phyloP scores from a whole-genome alignment of 2,888 invertebrate genomes.

The Serripes groenlandicus region DNA sequence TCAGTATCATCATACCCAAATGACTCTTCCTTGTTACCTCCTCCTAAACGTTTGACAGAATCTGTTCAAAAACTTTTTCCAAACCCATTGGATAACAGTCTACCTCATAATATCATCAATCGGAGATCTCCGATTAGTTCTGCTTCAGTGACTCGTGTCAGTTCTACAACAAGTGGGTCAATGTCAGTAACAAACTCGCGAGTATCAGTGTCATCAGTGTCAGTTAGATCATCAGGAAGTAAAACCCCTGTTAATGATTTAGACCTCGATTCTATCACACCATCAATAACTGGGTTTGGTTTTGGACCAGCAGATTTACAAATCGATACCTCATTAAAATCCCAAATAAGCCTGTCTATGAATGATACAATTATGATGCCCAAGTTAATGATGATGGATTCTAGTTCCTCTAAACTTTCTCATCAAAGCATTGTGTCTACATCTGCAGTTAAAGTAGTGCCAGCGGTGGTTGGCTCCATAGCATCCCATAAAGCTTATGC shows the following conservation, averaged over 20 bases:
- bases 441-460: constrained; percentile 54
- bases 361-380: constrained; percentile 24
- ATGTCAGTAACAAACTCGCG: constrained; percentile 35
- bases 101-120: constrained; percentile 73
- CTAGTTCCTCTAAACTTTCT: constrained; percentile 16
- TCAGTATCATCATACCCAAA: constrained; percentile 73
- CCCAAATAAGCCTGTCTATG: constrained; percentile 21
- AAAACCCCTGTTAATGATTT: constrained; percentile 39
- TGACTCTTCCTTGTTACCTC: constrained; percentile 80
- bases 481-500: constrained; percentile 56
- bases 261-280: constrained; percentile 64
- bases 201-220: constrained; percentile 26
- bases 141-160: constrained; percentile 51
- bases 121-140: constrained; percentile 70
- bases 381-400: constrained; percentile 31
- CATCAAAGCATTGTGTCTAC: constrained; percentile 35
- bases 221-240: constrained; percentile 37
- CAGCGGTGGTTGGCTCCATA: constrained; percentile 61
- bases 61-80: constrained; percentile 83
- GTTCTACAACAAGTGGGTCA: constrained; percentile 43
- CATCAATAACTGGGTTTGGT: constrained; percentile 58
- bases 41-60: constrained; percentile 81
- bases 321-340: constrained; percentile 32
- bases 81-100: constrained; percentile 69
- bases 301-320: constrained; percentile 56